These are phyloP conservation scores for Oegoconia quadripuncta DNA, from an alignment of 2,888 invertebrate species.

Conservation along the genomic window DNA sequence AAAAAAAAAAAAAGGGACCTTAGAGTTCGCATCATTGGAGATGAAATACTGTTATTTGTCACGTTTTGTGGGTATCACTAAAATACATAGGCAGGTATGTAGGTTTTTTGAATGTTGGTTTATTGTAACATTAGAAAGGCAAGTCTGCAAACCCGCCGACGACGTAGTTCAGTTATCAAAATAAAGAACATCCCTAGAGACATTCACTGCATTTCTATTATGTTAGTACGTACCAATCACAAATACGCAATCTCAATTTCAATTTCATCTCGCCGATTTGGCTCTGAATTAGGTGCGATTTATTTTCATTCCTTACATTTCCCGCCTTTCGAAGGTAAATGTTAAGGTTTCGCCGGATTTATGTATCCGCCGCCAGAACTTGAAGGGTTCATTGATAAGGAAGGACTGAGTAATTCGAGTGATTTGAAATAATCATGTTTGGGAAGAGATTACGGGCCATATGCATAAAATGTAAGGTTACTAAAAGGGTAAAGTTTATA, in stretches of 20 bases:
- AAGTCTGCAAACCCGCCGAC: too few species aligned
- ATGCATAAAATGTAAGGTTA: too few species aligned
- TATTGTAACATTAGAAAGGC: too few species aligned
- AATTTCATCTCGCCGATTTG: constrained; percentile 54
- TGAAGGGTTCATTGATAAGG: constrained; percentile 38
- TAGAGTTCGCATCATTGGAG: too few species aligned
- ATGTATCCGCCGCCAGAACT: constrained; percentile 36
- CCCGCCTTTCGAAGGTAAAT: constrained; percentile 37
- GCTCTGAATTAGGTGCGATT: constrained; percentile 53
- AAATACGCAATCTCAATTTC: constrained; percentile 50
- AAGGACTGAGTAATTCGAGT: constrained; percentile 22
- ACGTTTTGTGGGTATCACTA: too few species aligned
- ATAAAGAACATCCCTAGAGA: neutral
- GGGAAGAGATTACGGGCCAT: neutral
- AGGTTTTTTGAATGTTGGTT: too few species aligned
- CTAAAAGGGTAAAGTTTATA: too few species aligned
- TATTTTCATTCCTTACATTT: constrained; percentile 53
- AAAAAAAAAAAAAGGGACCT: too few species aligned
- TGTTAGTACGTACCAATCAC: constrained; percentile 18
- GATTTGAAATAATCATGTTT: constrained; percentile 15
- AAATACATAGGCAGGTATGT: too few species aligned
- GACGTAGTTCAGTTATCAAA: too few species aligned
- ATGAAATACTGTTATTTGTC: too few species aligned
- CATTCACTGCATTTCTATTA: neutral
- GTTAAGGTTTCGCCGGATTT: constrained; percentile 39